A percentile compares a stretch with the other conserved stretches of the same genome.
Conservation (phyloP, 2,888 invertebrate genomes). For the Acanthococcus lagerstroemiae region DNA sequence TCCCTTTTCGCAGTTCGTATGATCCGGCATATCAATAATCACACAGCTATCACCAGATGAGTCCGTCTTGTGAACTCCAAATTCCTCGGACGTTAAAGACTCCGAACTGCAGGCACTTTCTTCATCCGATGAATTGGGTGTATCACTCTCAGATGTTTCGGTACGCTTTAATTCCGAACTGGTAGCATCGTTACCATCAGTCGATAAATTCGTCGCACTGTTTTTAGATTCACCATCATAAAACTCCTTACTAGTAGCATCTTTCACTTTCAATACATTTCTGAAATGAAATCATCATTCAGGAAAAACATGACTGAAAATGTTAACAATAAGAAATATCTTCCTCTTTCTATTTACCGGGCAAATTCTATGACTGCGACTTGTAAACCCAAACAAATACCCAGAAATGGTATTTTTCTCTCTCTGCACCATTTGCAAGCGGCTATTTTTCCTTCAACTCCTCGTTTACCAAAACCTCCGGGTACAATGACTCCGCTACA, state of each 20-base stretch:
- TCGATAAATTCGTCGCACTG: no score
- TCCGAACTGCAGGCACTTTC: not conserved
- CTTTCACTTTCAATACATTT: constrained; percentile 36
- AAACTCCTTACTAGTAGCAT: constrained; percentile 32
- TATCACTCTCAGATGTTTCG: no score
- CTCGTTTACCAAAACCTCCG: constrained; percentile 93
- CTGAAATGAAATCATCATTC: no score
- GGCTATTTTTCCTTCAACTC: constrained; percentile 90
- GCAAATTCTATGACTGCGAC: constrained; percentile 93
- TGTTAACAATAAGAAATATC: not conserved
- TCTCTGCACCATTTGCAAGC: constrained; percentile 89
- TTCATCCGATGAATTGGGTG: not conserved
- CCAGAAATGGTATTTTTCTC: constrained; percentile 82
- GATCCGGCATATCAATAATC: constrained; percentile 98
- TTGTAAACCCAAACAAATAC: constrained; percentile 96
- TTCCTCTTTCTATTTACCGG: constrained; percentile 37
- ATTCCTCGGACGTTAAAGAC: not conserved
- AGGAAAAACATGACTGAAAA: constrained; percentile 3
- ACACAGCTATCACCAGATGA: constrained; percentile 50
- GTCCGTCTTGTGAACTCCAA: not conserved
- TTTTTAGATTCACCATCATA: not conserved
- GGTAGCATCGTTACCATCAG: no score
- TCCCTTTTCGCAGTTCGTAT: constrained; percentile 83
- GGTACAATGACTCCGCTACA: constrained; percentile 85
- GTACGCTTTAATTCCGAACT: no score